Evolutionary conservation across 2,113 vertebrate genomes (phyloP).

Genomic region (Perca flavescens): DNA sequence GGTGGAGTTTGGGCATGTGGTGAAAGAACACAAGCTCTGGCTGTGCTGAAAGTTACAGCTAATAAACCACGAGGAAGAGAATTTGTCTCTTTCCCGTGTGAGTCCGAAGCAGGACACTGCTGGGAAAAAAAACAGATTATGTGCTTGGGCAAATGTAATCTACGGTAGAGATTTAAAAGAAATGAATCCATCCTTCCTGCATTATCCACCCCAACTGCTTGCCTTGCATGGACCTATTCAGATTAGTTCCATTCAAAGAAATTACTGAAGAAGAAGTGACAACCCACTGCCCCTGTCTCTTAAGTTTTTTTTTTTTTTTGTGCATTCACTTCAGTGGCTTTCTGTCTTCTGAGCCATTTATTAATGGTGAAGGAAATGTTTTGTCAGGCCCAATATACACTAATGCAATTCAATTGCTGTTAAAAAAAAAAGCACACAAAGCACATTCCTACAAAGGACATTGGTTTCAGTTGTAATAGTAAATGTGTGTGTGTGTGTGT

Average conservation of each 20-base stretch:
- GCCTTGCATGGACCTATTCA: conserved; percentile 1
- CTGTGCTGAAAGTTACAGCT: not conserved
- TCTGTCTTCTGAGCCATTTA: not conserved
- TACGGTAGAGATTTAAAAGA: not conserved
- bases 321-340: conserved; percentile 3
- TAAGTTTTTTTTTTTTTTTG: not conserved
- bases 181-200: not conserved
- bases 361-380: not conserved
- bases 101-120: not conserved
- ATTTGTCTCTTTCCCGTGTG: not conserved
- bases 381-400: not conserved
- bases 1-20: not conserved
- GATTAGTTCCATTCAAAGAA: conserved; percentile 9
- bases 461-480: not conserved
- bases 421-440: not conserved
- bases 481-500: too few species aligned
- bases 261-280: conserved; percentile 14
- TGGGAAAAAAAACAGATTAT: too few species aligned
- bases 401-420: not conserved
- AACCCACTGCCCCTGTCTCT: conserved; percentile 1
- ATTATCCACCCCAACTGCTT: not conserved
- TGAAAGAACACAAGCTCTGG: not conserved
- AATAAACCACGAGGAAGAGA: not conserved
- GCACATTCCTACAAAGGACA: not conserved
- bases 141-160: not conserved